These are phyloP conservation scores for Procambarus virginalis DNA, from an alignment of 1,140 invertebrate genomes.

Conservation along the genomic window DNA sequence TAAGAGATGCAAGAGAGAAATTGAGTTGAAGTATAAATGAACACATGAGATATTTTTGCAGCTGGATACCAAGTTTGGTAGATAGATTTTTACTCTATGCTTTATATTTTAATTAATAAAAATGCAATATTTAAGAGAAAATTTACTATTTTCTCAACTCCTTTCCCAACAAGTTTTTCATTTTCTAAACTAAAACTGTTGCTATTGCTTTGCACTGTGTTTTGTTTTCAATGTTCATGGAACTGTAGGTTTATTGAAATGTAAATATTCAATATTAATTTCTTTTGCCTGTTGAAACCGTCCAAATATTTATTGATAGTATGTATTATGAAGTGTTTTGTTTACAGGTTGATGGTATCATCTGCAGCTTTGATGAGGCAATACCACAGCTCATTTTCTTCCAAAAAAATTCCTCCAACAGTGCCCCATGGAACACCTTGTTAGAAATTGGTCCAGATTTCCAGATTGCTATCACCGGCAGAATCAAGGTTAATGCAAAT, in stretches of 20 bases:
- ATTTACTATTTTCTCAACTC: too few species aligned
- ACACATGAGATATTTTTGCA: too few species aligned
- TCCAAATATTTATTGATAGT: background rate
- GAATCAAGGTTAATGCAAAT: constrained; percentile 73
- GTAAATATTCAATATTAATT: too few species aligned
- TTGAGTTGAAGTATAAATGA: too few species aligned
- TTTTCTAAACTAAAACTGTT: too few species aligned
- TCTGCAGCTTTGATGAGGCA: constrained; percentile 75
- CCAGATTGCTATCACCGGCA: constrained; percentile 75
- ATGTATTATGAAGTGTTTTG: background rate
- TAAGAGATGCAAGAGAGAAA: too few species aligned
- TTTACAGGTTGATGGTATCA: constrained; percentile 69
- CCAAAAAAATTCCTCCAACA: constrained; percentile 74
- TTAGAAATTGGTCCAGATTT: constrained; percentile 75
- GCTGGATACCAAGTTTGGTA: constrained; percentile 43
- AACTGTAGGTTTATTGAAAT: too few species aligned
- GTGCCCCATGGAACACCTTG: constrained; percentile 76
- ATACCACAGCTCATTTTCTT: constrained; percentile 75
- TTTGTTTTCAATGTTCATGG: too few species aligned
- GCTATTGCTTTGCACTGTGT: too few species aligned
- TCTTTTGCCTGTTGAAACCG: background rate
- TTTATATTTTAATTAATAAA: too few species aligned
- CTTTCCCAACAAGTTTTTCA: too few species aligned
- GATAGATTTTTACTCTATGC: background rate
- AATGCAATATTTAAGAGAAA: too few species aligned